Percentiles rank a stretch among this genome's conserved stretches.
Evolutionary conservation across 2,797 vertebrate genomes (phyloP).

Genomic region (Mionectes olivaceus): DNA sequence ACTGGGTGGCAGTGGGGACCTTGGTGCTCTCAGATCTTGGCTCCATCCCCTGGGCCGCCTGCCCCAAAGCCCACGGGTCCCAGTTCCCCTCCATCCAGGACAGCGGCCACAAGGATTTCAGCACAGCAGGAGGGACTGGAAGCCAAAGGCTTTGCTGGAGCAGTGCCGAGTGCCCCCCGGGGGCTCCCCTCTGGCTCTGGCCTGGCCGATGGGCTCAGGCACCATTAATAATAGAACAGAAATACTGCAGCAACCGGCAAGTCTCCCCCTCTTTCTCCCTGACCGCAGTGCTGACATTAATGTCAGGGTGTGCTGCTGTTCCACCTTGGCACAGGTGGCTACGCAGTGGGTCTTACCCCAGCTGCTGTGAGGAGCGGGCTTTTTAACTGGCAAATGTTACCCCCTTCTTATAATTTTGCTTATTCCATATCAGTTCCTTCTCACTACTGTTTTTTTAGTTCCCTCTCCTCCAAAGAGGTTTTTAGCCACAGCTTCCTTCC

Average conservation of each 20-base stretch:
- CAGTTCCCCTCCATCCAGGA: background rate
- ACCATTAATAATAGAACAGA: constrained; percentile 34
- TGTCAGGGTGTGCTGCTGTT: background rate
- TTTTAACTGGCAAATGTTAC: background rate
- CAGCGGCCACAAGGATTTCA: accelerated
- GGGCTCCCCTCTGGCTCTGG: background rate
- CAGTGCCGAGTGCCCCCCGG: accelerated
- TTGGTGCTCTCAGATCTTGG: background rate
- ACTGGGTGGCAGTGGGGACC: background rate
- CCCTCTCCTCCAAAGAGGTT: background rate
- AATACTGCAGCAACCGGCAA: background rate
- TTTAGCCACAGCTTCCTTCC: background rate
- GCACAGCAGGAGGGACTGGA: accelerated
- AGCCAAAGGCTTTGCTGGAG: background rate
- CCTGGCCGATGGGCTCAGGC: background rate
- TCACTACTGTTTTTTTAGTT: background rate
- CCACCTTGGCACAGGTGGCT: accelerated
- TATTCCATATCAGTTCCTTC: background rate
- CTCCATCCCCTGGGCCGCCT: background rate
- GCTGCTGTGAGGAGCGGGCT: background rate
- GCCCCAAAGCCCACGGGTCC: background rate
- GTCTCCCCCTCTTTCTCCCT: background rate
- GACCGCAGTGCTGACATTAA: background rate
- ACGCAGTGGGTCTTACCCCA: accelerated
- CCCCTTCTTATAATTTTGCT: background rate